These are phyloP conservation scores for Hydropsyche tenuis DNA, from an alignment of 1,140 invertebrate genomes.

Conservation along the genomic window DNA sequence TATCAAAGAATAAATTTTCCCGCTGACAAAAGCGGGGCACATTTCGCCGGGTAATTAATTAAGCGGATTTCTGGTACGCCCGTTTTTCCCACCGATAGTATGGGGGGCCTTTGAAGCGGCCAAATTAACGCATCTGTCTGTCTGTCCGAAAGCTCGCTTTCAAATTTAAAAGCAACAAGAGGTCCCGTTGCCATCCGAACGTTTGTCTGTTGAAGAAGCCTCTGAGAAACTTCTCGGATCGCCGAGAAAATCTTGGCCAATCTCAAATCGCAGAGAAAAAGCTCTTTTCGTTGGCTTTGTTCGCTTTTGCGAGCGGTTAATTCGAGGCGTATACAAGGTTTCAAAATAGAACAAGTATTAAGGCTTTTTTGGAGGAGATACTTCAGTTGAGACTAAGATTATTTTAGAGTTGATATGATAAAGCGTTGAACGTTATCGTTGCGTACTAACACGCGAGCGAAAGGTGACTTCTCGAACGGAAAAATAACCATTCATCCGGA, in stretches of 20 bases:
- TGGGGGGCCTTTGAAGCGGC: not conserved
- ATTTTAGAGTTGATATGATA: too few species aligned
- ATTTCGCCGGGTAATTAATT: not conserved
- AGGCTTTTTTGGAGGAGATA: too few species aligned
- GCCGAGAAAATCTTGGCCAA: too few species aligned
- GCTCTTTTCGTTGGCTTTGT: not conserved
- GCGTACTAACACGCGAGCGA: not conserved
- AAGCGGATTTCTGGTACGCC: conserved; percentile 1
- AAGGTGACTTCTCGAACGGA: not conserved
- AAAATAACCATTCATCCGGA: not conserved
- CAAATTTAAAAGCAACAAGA: conserved; percentile 16
- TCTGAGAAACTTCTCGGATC: too few species aligned
- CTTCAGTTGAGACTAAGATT: too few species aligned
- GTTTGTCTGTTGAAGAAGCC: too few species aligned
- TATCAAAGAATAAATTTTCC: too few species aligned
- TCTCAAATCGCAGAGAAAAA: not conserved
- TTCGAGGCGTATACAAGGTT: too few species aligned
- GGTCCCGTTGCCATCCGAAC: not conserved
- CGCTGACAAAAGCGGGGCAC: too few species aligned
- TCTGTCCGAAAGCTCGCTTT: conserved; percentile 1
- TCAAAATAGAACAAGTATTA: too few species aligned
- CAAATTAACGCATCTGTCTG: conserved; percentile 22
- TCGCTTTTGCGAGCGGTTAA: not conserved
- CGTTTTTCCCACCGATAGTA: not conserved
- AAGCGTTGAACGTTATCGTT: too few species aligned